Evolutionary conservation across 2,888 invertebrate species (phyloP).

Genomic region (Lithophane leautieri): DNA sequence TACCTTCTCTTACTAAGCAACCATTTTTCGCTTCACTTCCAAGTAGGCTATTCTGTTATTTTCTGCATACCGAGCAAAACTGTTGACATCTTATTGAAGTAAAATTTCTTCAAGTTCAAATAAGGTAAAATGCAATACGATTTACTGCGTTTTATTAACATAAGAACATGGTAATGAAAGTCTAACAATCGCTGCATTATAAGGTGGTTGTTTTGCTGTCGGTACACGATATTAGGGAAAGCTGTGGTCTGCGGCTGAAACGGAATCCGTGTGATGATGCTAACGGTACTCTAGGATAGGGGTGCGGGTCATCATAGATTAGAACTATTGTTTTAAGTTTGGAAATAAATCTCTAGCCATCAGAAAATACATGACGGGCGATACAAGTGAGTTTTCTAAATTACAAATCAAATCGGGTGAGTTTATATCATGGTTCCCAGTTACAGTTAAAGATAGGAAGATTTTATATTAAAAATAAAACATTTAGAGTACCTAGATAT

Average conservation of each 20-base stretch:
- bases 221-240: slow-evolving; percentile 80
- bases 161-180: slow-evolving; percentile 19
- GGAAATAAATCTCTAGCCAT: neutral
- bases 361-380: neutral
- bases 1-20: no score
- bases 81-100: slow-evolving; percentile 2
- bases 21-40: no score
- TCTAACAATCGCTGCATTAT: slow-evolving; percentile 20
- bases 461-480: neutral
- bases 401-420: neutral
- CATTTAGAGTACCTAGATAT: neutral
- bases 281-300: slow-evolving; percentile 57
- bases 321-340: neutral
- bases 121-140: slow-evolving; percentile 47
- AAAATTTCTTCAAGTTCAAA: slow-evolving; percentile 14
- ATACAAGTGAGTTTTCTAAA: neutral
- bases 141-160: slow-evolving; percentile 37
- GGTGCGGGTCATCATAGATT: neutral
- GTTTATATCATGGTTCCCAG: neutral
- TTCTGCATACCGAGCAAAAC: neutral
- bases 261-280: slow-evolving; percentile 58
- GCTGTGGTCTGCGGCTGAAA: slow-evolving; percentile 85
- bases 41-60: neutral
- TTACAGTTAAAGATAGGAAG: neutral
- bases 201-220: slow-evolving; percentile 56